These are phyloP conservation scores for Oreochromis grahami DNA, from an alignment of 2,797 vertebrate species.

Conservation along the genomic window DNA sequence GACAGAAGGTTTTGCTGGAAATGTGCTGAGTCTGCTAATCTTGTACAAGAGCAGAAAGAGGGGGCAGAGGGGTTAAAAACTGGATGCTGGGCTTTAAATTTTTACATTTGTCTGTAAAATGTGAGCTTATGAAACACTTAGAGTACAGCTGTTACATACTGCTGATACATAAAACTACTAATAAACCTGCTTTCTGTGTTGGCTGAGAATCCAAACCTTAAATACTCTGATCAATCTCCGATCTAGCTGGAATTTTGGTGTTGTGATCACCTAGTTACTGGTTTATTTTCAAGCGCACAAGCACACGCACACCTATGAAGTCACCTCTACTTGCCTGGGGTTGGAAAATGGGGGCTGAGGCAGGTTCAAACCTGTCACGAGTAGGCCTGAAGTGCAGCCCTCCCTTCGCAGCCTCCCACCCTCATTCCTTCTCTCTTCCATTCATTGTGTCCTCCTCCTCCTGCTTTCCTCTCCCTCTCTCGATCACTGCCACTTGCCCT, in stretches of 20 bases:
- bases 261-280: background rate
- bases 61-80: background rate
- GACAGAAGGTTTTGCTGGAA: slow-evolving; percentile 64
- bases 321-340: slow-evolving; percentile 55
- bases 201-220: background rate
- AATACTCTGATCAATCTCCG: background rate
- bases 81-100: background rate
- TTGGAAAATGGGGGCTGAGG: slow-evolving; percentile 68
- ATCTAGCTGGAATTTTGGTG: background rate
- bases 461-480: slow-evolving; percentile 14
- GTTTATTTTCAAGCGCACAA: background rate
- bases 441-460: slow-evolving; percentile 40
- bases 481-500: slow-evolving; percentile 44
- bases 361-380: slow-evolving; percentile 74
- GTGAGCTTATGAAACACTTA: background rate
- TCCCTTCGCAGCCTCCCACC: slow-evolving; percentile 44
- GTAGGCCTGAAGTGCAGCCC: slow-evolving; percentile 26
- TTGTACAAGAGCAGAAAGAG: background rate
- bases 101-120: background rate
- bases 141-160: background rate
- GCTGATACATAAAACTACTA: background rate
- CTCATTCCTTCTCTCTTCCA: slow-evolving; percentile 52
- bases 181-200: background rate
- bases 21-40: slow-evolving; percentile 68
- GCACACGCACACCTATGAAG: slow-evolving; percentile 56